Evolutionary conservation across 2,888 invertebrate genomes (phyloP), one percentile per base, ranked within the genome.

Genomic region (Drosophila pseudotalamancana): DNA sequence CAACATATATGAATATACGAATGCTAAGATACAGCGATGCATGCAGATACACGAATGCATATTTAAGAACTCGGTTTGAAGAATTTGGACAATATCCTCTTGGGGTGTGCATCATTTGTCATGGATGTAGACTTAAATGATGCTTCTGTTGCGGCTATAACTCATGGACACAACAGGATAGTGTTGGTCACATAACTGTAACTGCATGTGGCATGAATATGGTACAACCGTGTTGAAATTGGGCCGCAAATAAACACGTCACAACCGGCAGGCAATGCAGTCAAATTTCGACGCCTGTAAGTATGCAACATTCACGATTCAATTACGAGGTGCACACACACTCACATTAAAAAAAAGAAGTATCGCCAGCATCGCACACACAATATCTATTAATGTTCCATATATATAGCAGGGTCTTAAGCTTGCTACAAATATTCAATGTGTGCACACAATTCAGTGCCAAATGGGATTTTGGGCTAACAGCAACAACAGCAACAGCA

Each of bases 371-470:
- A 51, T 50, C 25, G 57, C 53, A 62, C 61, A 62, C 59, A 71
- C 69, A 76, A 73, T 77, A 81, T 84, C 73, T 84, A 83, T 83
- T 80, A 80, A 83, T 80, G 74, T 69, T 39, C 67, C 37, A 35
- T 21, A 77, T 75, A 77, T 67, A 69, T 69, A 71, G 53, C 46
- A 23, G 62, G 60, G 61, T 64, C 76, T 75, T 84, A 81, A 81
- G 81, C 78, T 71, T 43, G 61, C 80, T 72, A 81, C 84, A 81
- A 84, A 81, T 59, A 59, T 84, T 81, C 81, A 81, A 81, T 81
- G 81, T 84, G 76, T 55, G 76, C 84, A 78, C 81, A 84, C 84
- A 81, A 81, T 81, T 81, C 81, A 81, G 76, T 81, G 85, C 76
- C 84, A 81, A 81, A 81, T 81, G 81, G 81, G 84, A 84, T 81